A percentile compares a stretch with the other conserved stretches of the same genome.
Conservation (phyloP, 2,797 vertebrate genomes). For the Aplochiton taeniatus region DNA sequence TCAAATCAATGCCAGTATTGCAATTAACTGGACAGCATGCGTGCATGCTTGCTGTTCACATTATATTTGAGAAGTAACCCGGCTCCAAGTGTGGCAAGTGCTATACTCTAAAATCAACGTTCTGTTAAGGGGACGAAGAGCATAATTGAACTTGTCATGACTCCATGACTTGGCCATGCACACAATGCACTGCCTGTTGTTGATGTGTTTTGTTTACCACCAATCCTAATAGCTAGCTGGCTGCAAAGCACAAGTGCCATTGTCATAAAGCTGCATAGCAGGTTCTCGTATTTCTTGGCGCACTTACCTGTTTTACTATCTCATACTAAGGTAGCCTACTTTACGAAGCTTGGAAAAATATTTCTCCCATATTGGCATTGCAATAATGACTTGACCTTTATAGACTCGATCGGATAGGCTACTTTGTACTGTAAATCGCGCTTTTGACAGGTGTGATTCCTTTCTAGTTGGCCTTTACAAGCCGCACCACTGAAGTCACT, state of each 20-base stretch:
- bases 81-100: conserved; percentile 57
- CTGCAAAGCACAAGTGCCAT: conserved; percentile 26
- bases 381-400: too few relatives aligned
- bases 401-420: too few relatives aligned
- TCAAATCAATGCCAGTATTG: too few relatives aligned
- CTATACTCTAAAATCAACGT: conserved; percentile 64
- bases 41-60: conserved; percentile 40
- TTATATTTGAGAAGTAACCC: conserved; percentile 43
- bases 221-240: conserved; percentile 17
- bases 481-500: conserved; percentile 19
- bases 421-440: not conserved
- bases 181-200: conserved; percentile 57
- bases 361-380: too few relatives aligned
- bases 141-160: conserved; percentile 73
- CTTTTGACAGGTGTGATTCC: conserved; percentile 3
- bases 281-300: conserved; percentile 47
- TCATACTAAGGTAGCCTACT: not conserved
- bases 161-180: conserved; percentile 30
- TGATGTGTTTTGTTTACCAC: conserved; percentile 66
- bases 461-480: conserved; percentile 6
- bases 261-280: conserved; percentile 52
- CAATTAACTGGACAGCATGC: too few relatives aligned
- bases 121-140: conserved; percentile 59
- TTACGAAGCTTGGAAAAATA: too few relatives aligned
- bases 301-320: conserved; percentile 15